Percentiles rank a stretch among this genome's conserved stretches.
Conservation (phyloP, 2,888 invertebrate species). For the Andrena hattorfiana region DNA sequence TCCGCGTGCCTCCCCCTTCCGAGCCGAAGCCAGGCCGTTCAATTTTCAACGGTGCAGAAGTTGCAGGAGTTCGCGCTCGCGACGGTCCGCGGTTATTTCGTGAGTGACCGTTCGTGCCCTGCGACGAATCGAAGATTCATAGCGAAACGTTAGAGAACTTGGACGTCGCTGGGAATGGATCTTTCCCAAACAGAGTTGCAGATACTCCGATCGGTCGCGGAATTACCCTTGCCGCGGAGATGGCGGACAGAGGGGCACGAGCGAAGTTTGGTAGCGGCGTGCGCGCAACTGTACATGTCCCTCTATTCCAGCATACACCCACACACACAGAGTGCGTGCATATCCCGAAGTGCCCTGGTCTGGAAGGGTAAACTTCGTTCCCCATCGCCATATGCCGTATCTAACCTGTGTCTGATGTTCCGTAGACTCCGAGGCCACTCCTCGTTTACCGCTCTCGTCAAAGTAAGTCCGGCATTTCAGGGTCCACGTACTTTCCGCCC, state of each 20-base stretch:
- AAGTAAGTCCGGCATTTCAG: slow-evolving; percentile 61
- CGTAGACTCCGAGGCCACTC: slow-evolving; percentile 32
- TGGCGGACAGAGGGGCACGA: slow-evolving; percentile 8
- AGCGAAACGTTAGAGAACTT: slow-evolving; percentile 17
- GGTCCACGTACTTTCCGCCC: slow-evolving; percentile 54
- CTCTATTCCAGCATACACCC: slow-evolving; percentile 29
- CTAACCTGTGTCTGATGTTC: slow-evolving; percentile 55
- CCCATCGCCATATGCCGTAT: slow-evolving; percentile 54
- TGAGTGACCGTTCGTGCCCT: background rate
- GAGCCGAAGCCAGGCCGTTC: background rate
- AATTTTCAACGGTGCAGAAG: slow-evolving; percentile 20
- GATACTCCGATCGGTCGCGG: slow-evolving; percentile 47
- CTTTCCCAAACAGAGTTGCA: slow-evolving; percentile 37
- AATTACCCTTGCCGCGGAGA: slow-evolving; percentile 40
- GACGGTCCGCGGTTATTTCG: background rate
- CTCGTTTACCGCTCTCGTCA: slow-evolving; percentile 55
- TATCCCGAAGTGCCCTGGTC: slow-evolving; percentile 54
- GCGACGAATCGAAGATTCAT: slow-evolving; percentile 48
- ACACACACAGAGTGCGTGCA: slow-evolving; percentile 30
- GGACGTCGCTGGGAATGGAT: slow-evolving; percentile 28
- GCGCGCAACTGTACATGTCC: slow-evolving; percentile 16
- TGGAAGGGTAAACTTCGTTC: slow-evolving; percentile 69
- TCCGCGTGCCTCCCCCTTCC: background rate
- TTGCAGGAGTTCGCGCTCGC: background rate
- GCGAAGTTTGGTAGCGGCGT: slow-evolving; percentile 44